Evolutionary conservation across 2,113 vertebrate genomes (phyloP).

Genomic region (Brienomyrus brachyistius): DNA sequence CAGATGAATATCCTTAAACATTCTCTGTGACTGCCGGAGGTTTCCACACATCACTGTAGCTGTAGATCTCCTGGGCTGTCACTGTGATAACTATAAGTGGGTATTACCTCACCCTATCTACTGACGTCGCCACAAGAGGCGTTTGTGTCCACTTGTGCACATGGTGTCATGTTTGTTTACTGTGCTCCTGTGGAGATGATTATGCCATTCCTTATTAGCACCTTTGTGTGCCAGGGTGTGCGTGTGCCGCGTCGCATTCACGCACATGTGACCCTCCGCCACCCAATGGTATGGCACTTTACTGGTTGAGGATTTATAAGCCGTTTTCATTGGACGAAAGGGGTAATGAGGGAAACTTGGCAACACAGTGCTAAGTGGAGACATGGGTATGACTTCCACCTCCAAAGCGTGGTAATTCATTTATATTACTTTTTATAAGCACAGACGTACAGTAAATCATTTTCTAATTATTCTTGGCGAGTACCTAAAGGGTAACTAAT

Average conservation of each 20-base stretch:
- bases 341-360: not conserved
- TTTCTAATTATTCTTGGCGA: not conserved
- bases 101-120: not conserved
- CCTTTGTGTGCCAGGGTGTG: not conserved
- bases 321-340: not conserved
- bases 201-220: not conserved
- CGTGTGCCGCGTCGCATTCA: not conserved
- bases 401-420: not conserved
- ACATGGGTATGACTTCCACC: not conserved
- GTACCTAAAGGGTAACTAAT: not conserved
- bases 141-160: not conserved
- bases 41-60: not conserved
- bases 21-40: not conserved
- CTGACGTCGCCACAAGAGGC: not conserved
- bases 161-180: not conserved
- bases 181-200: not conserved
- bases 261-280: not conserved
- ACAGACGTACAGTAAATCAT: not conserved
- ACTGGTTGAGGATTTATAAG: not conserved
- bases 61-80: not conserved
- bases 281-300: not conserved
- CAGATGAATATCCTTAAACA: not conserved
- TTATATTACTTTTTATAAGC: not conserved
- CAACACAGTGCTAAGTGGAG: not conserved
- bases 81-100: not conserved